Base-by-base conservation (phyloP, 2,888 invertebrate species). In the Hermaeophaga mercurialis region DNA sequence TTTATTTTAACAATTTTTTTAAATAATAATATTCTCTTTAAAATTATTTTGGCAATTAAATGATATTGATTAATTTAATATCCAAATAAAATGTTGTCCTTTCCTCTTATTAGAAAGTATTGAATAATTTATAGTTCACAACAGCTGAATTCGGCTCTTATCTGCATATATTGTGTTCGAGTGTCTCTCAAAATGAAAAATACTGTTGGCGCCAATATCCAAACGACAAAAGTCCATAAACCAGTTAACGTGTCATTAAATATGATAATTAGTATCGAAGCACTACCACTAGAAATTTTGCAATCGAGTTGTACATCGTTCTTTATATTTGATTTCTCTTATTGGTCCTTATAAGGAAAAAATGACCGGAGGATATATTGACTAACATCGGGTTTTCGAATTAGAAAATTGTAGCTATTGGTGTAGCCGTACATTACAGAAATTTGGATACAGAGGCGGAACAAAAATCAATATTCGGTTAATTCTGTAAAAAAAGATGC, bases 261-360 rank as follows among this genome's bases (percentile, higher is more conserved):
- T 36, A 36, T 44, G 38, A 12, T 34, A 54, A 43, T 45, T 19
- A 54, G 17, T 4, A n/a, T 19, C 26, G 47, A 41, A 31, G 44
- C 19, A 17, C 45, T 31, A 43, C 11, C 12, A 41, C 12, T 24
- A 28, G 18, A 43, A 39, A 41, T 53, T 57, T 54, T 15, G 58
- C 58, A 58, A 58, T 48, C 11, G 5, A 11, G 22, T 43, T 17
- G 38, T 46, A 33, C 45, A 41, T 48, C 48, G 22, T 41, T 18
- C 14, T 33, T 31, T 28, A 28, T 19, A 39, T 48, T 53, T 47
- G 58, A 54, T 58, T 63, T 63, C 55, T 26, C 54, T 41, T 41
- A 12, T 12, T 36, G 12, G 14, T 55, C 64, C 62, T 49, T 58
- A 60, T 58, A 60, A 39, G 60, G 61, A 57, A 28, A 45, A 56